These are phyloP conservation scores for Oreonectes daqikongensis DNA, from an alignment of 2,797 vertebrate species.

Conservation along the genomic window DNA sequence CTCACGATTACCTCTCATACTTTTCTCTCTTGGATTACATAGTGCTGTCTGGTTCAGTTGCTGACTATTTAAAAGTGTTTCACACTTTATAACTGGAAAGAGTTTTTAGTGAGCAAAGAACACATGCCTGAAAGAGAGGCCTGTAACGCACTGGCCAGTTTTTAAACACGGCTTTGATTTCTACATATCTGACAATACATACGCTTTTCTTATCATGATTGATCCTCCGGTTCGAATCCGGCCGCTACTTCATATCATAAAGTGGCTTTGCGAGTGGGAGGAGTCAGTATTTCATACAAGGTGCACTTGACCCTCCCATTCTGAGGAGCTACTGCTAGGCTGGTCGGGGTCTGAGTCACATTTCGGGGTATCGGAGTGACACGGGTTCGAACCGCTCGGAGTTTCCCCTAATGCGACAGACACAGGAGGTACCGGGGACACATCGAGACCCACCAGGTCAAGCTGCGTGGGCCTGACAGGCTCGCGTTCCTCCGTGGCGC, in stretches of 20 bases:
- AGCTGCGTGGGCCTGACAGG: constrained; percentile 80
- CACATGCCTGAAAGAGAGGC: constrained; percentile 41
- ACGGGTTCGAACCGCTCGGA: constrained; percentile 60
- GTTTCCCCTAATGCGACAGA: constrained; percentile 65
- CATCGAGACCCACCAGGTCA: constrained; percentile 76
- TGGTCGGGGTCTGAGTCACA: constrained; percentile 82
- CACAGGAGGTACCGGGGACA: constrained; percentile 68
- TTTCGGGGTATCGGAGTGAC: constrained; percentile 72
- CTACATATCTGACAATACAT: constrained; percentile 26
- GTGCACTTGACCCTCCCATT: constrained; percentile 94
- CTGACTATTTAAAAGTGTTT: constrained; percentile 20
- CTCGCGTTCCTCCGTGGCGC: constrained; percentile 72
- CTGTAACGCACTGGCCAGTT: constrained; percentile 42
- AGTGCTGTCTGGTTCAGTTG: constrained; percentile 22
- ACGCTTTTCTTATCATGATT: constrained; percentile 21
- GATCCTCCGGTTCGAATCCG: not conserved
- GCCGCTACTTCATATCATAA: constrained; percentile 37
- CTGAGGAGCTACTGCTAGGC: constrained; percentile 81
- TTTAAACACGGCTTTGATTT: constrained; percentile 53
- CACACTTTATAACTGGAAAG: constrained; percentile 45
- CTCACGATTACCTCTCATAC: constrained; percentile 14
- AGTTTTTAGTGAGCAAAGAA: constrained; percentile 46
- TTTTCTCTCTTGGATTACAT: not conserved
- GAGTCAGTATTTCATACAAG: constrained; percentile 80
- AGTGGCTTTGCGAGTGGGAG: constrained; percentile 31